Evolutionary conservation across 2,797 vertebrate species (phyloP).

Genomic region (Acanthurus leucopareius): DNA sequence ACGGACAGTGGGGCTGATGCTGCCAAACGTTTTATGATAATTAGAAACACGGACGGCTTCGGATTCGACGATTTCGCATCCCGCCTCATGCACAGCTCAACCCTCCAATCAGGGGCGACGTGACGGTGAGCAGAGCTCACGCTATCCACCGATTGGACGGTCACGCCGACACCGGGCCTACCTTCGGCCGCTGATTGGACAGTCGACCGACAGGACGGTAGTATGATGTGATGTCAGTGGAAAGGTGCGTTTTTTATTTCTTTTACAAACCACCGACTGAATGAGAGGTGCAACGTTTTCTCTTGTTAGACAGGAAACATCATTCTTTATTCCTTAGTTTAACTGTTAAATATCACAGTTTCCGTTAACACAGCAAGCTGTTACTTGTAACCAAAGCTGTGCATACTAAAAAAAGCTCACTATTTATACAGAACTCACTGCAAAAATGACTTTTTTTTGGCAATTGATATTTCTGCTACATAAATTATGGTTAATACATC

Average conservation of each 20-base stretch:
- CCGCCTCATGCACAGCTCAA: conserved; percentile 53
- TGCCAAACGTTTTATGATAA: conserved; percentile 84
- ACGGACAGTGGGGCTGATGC: conserved; percentile 56
- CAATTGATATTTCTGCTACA: background rate
- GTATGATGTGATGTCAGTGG: conserved; percentile 90
- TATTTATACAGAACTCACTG: background rate
- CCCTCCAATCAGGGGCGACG: conserved; percentile 73
- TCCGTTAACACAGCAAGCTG: background rate
- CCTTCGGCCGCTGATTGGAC: conserved; percentile 72
- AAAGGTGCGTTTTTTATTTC: conserved; percentile 53
- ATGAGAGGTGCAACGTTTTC: conserved; percentile 2
- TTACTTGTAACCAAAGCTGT: conserved; percentile 3
- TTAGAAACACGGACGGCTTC: conserved; percentile 54
- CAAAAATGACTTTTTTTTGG: background rate
- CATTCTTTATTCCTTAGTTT: conserved; percentile 12
- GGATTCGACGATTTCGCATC: conserved; percentile 57
- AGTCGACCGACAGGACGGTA: conserved; percentile 68
- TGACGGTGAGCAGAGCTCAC: conserved; percentile 89
- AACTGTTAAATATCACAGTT: background rate
- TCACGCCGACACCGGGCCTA: background rate
- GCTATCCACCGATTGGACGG: conserved; percentile 83
- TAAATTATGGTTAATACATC: background rate
- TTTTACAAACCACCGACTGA: background rate
- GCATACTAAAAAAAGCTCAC: background rate
- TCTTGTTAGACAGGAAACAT: background rate